Conservation (phyloP, 2,888 invertebrate species). For the Ernsta delagoae region DNA sequence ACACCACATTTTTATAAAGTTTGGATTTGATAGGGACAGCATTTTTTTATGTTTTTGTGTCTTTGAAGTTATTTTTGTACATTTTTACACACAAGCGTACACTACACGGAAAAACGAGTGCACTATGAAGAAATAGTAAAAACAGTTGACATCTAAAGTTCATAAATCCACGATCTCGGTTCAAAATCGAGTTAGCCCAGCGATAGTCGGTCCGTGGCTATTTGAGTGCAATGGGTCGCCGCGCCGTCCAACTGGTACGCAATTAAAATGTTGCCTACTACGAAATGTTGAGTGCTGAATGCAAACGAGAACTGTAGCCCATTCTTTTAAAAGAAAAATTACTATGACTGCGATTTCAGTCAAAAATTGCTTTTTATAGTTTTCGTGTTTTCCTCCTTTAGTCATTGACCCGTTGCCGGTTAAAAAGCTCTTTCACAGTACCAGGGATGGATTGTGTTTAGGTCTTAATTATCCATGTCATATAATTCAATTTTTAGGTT, state of each 20-base stretch:
- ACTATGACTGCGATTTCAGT: neutral
- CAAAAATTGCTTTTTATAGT: neutral
- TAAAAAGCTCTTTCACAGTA: no score
- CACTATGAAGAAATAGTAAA: neutral
- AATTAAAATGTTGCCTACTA: constrained; percentile 68
- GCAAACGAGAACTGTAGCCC: constrained; percentile 41
- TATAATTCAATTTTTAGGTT: no score
- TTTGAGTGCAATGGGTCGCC: constrained; percentile 56
- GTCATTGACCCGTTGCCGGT: no score
- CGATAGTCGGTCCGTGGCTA: constrained; percentile 56
- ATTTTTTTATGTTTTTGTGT: no score
- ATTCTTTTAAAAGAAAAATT: neutral
- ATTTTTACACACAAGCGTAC: no score
- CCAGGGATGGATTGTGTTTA: no score
- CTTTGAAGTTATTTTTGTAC: no score
- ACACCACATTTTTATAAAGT: no score
- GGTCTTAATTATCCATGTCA: no score
- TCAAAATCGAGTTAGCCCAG: constrained; percentile 25
- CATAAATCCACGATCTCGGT: neutral
- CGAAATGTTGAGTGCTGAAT: constrained; percentile 43
- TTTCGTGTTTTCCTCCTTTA: no score
- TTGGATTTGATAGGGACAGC: no score
- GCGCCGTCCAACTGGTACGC: constrained; percentile 53
- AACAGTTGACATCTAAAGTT: neutral
- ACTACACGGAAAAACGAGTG: neutral